Percentiles rank a stretch among this genome's conserved stretches.
These are phyloP conservation scores for Sturmia bella DNA, from an alignment of 2,888 invertebrate genomes.

Conservation along the genomic window DNA sequence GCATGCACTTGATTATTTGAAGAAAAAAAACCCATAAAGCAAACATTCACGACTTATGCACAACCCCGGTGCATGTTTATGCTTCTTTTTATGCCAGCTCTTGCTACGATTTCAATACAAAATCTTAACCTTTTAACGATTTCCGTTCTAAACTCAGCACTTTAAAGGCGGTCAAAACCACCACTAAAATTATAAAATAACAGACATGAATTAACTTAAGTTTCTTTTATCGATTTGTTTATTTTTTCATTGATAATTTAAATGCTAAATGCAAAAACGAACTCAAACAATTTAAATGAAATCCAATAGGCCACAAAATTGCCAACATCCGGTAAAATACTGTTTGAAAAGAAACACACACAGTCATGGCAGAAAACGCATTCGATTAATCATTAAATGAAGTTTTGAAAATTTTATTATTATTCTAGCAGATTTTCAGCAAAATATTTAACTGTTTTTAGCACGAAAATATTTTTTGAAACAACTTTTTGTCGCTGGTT, in stretches of 20 bases:
- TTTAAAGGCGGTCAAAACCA: slow-evolving; percentile 45
- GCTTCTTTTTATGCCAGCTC: slow-evolving; percentile 33
- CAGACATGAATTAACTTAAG: slow-evolving; percentile 45
- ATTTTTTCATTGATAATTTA: slow-evolving; percentile 59
- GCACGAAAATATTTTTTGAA: too few species aligned
- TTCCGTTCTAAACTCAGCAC: slow-evolving; percentile 66
- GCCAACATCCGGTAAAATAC: slow-evolving; percentile 58
- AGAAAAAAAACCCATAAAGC: slow-evolving; percentile 4
- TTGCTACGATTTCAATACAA: slow-evolving; percentile 40
- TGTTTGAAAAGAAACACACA: background rate
- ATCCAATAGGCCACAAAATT: slow-evolving; percentile 59
- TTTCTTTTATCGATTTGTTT: slow-evolving; percentile 37
- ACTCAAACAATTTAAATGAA: slow-evolving; percentile 3
- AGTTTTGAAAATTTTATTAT: background rate
- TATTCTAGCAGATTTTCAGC: too few species aligned
- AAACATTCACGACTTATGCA: slow-evolving; percentile 10
- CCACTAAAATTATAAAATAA: slow-evolving; percentile 10
- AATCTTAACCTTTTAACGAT: slow-evolving; percentile 67
- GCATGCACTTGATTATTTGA: slow-evolving; percentile 28
- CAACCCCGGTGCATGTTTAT: slow-evolving; percentile 24
- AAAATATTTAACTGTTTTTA: too few species aligned
- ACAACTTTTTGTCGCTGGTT: background rate
- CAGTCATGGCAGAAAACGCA: background rate
- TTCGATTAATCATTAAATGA: too few species aligned
- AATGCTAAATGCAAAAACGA: slow-evolving; percentile 58